These are phyloP conservation scores for Patella pellucida DNA, from an alignment of 2,888 invertebrate species.

Conservation along the genomic window DNA sequence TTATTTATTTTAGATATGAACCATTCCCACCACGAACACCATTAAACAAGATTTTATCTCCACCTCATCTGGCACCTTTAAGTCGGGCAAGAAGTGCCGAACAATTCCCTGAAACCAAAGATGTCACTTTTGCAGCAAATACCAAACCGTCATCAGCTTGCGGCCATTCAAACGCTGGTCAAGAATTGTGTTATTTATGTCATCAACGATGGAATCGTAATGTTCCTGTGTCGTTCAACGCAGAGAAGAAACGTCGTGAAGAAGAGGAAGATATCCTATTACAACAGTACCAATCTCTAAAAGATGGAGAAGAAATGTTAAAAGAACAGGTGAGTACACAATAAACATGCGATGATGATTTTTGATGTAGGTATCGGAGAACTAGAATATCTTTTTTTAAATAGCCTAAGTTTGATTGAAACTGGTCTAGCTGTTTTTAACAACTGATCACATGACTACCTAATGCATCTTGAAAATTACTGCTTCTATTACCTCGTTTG, in stretches of 20 bases:
- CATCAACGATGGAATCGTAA: slow-evolving; percentile 70
- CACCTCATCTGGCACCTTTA: slow-evolving; percentile 47
- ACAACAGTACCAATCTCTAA: slow-evolving; percentile 69
- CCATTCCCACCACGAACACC: slow-evolving; percentile 10
- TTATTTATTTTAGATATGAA: no score
- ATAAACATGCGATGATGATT: no score
- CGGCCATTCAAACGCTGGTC: slow-evolving; percentile 69
- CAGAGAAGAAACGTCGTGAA: slow-evolving; percentile 62
- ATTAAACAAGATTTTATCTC: slow-evolving; percentile 26
- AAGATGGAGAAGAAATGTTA: slow-evolving; percentile 67
- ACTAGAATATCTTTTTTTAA: no score
- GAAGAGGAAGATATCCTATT: slow-evolving; percentile 68
- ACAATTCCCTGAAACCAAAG: slow-evolving; percentile 34
- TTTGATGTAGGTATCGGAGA: no score
- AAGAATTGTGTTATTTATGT: slow-evolving; percentile 71
- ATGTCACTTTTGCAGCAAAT: slow-evolving; percentile 18
- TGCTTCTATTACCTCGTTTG: no score
- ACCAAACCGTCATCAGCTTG: slow-evolving; percentile 49
- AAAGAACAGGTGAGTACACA: slow-evolving; percentile 48
- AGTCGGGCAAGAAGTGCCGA: slow-evolving; percentile 52
- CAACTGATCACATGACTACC: no score
- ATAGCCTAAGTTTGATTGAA: no score
- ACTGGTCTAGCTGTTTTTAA: no score
- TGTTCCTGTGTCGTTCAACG: slow-evolving; percentile 67
- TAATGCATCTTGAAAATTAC: no score